Evolutionary conservation across 1,140 invertebrate species (phyloP).

Genomic region (Eufriesea mexicana): DNA sequence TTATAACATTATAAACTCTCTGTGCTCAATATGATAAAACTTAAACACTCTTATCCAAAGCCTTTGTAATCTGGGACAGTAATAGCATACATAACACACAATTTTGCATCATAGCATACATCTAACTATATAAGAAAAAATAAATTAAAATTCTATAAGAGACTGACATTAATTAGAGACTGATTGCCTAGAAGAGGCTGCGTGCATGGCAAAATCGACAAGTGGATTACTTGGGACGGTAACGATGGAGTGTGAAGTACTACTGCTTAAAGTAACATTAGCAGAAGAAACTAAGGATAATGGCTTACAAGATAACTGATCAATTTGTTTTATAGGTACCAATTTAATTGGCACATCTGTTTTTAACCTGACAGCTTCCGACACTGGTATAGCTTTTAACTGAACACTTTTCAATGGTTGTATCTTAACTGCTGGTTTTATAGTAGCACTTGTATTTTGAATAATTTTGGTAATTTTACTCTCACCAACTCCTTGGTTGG

Average conservation of each 20-base stretch:
- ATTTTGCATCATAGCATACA: conserved; percentile 63
- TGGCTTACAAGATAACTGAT: conserved; percentile 74
- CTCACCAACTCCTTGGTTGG: conserved; percentile 82
- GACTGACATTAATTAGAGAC: conserved; percentile 81
- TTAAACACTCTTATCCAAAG: conserved; percentile 72
- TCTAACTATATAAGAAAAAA: conserved; percentile 71
- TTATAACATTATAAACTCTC: conserved; percentile 73
- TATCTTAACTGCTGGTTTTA: conserved; percentile 57
- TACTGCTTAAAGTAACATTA: conserved; percentile 62
- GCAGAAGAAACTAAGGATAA: conserved; percentile 68
- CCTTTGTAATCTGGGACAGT: conserved; percentile 71
- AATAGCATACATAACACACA: conserved; percentile 61
- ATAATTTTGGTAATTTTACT: conserved; percentile 72
- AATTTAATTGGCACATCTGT: conserved; percentile 71
- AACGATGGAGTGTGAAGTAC: conserved; percentile 62
- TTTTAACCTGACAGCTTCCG: conserved; percentile 73
- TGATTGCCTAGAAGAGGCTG: conserved; percentile 75
- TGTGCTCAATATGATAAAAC: conserved; percentile 69
- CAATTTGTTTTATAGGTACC: conserved; percentile 73
- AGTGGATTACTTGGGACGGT: conserved; percentile 73
- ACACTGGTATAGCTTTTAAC: conserved; percentile 66
- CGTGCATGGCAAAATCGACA: conserved; percentile 79
- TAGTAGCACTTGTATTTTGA: conserved; percentile 55
- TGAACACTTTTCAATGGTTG: conserved; percentile 68
- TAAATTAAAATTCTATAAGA: conserved; percentile 79